Conservation (phyloP, 2,113 vertebrate genomes). For the Barnardius zonarius region DNA sequence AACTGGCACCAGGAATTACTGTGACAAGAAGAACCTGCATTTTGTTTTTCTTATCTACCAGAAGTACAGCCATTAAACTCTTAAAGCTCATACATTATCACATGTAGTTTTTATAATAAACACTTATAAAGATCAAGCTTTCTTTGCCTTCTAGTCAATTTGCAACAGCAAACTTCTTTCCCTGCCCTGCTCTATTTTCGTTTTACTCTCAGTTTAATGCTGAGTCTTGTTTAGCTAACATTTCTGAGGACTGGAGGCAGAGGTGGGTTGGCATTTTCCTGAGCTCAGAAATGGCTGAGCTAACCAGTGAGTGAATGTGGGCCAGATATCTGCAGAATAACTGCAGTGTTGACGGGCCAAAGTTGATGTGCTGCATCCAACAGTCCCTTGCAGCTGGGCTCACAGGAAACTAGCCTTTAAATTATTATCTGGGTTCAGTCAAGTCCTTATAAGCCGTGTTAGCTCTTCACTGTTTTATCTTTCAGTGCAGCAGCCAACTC, state of each 20-base stretch:
- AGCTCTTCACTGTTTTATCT: background rate
- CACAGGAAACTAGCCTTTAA: conserved; percentile 11
- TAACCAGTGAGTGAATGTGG: background rate
- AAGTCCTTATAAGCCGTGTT: background rate
- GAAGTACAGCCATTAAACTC: background rate
- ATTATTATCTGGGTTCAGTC: conserved; percentile 34
- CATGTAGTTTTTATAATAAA: background rate
- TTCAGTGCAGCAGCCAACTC: background rate
- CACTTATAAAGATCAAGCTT: background rate
- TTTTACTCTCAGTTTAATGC: background rate
- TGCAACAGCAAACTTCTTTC: background rate
- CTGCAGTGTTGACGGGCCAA: background rate
- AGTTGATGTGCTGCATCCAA: background rate
- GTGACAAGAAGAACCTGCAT: background rate
- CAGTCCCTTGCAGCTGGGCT: background rate
- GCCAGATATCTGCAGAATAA: conserved; percentile 4
- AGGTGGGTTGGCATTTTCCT: conserved; percentile 13
- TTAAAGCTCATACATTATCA: background rate
- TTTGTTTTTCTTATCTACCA: background rate
- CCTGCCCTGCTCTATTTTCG: background rate
- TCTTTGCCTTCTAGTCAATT: background rate
- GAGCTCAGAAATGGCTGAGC: background rate
- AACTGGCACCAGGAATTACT: background rate
- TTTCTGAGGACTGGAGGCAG: background rate
- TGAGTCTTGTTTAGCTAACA: background rate